Percentiles rank a stretch among this genome's conserved stretches.
These are phyloP conservation scores for Caranx melampygus DNA, from an alignment of 2,113 vertebrate genomes.

Conservation along the genomic window DNA sequence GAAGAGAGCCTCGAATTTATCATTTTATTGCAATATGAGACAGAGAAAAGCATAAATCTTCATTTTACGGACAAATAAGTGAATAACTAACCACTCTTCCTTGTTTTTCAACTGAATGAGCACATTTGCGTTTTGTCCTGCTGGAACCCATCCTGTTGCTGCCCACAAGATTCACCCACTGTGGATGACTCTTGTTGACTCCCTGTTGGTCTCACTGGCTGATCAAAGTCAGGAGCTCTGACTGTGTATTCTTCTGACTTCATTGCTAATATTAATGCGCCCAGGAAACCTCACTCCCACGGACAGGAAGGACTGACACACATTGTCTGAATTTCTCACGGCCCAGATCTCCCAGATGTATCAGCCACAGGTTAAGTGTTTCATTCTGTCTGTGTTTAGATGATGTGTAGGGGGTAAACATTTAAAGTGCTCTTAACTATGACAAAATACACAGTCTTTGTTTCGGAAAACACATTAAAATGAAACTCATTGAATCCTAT, in stretches of 20 bases:
- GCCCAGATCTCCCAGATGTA: slow-evolving; percentile 35
- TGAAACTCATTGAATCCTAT: slow-evolving; percentile 25
- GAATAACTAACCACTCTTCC: too few species aligned
- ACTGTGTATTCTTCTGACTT: slow-evolving; percentile 46
- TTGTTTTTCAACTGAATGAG: too few species aligned
- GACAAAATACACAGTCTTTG: slow-evolving; percentile 13
- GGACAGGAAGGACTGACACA: slow-evolving; percentile 43
- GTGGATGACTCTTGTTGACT: slow-evolving; percentile 41
- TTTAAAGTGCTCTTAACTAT: slow-evolving; percentile 18
- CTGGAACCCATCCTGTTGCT: neutral
- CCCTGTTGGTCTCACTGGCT: slow-evolving; percentile 52
- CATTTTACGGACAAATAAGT: too few species aligned
- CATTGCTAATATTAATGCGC: slow-evolving; percentile 46
- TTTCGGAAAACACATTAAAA: slow-evolving; percentile 29
- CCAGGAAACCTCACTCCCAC: slow-evolving; percentile 59
- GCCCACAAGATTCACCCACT: slow-evolving; percentile 10
- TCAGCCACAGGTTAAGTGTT: slow-evolving; percentile 58
- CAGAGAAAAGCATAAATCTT: too few species aligned
- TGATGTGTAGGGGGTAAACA: slow-evolving; percentile 41
- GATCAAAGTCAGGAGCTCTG: slow-evolving; percentile 69
- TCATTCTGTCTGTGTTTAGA: slow-evolving; percentile 49
- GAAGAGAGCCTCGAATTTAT: too few species aligned
- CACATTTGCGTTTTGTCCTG: neutral
- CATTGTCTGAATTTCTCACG: slow-evolving; percentile 41
- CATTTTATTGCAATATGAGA: too few species aligned